Evolutionary conservation across 2,113 vertebrate genomes (phyloP), one percentile per base, ranked within the genome.

Genomic region (Ceyx margarethae): DNA sequence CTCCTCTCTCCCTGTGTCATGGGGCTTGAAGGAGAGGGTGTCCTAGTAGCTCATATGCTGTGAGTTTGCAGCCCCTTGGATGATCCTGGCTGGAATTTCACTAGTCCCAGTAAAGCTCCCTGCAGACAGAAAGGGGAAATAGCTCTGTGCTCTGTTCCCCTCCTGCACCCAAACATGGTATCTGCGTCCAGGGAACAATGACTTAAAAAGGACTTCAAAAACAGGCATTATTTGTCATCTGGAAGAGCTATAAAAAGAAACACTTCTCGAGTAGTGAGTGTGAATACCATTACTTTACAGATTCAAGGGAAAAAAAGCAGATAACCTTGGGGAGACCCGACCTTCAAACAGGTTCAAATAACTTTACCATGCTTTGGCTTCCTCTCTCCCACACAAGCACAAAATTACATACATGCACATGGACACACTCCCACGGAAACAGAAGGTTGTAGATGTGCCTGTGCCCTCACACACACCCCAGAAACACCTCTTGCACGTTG

Each of bases 171-270:
- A 72, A 96, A 95, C 93, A 96, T 94, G 88, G 95, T 89, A 80
- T 96, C 94, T 91, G 95, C 79, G 91, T 93, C 96, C 97, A 83
- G 94, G 93, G 96, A 96, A 93, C 92, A 92, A 96, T 97, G 96
- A 96, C 96, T 97, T 97, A 97, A 96, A 97, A 95, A 91, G 93
- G 92, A 96, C 69, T 88, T 96, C 94, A 97, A 97, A 97, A 97
- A 91, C 85, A 94, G 93, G 95, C 97, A 97, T 97, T 97, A 97
- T 97, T 98, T 96, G 95, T 97, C 97, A 93, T 95, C 97, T 95
- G 97, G 86, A 96, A 96, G 94, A 82, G 97, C 98, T 98, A 98
- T 98, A 98, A 98, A 98, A 98, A 98, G 98, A 98, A 98, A 95
- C 98, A 98, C 97, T 98, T 98, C 97, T 97, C 97, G 96, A 97